These are phyloP conservation scores for Notolepis coatsorum DNA, from an alignment of 2,797 vertebrate species.

Conservation along the genomic window DNA sequence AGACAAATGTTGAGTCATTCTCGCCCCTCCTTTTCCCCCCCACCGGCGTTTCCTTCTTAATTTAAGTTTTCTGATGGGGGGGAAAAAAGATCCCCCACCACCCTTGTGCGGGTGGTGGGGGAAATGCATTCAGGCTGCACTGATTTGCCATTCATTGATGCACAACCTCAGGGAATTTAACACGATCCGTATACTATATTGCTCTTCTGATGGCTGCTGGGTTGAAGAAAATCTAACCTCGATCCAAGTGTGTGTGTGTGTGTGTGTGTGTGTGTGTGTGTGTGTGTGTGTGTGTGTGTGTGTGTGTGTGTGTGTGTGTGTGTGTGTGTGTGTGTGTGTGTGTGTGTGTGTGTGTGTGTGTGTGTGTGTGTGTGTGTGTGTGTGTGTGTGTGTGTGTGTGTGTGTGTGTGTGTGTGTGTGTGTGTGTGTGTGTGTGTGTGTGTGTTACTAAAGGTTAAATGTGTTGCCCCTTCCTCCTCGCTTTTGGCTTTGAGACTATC, in stretches of 20 bases:
- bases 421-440: neutral
- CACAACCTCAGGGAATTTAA: neutral
- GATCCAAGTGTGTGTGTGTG: constrained; percentile 4
- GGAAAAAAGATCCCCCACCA: constrained; percentile 27
- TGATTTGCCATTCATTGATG: constrained; percentile 10
- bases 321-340: constrained; percentile 6
- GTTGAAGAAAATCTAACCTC: neutral
- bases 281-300: no score
- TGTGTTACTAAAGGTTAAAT: constrained; percentile 43
- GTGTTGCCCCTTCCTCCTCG: constrained; percentile 36
- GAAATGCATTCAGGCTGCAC: neutral
- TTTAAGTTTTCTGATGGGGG: constrained; percentile 16
- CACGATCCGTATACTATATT: no score
- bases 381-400: neutral
- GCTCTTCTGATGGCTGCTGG: constrained; percentile 6
- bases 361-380: neutral
- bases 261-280: neutral
- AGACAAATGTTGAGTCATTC: constrained; percentile 32
- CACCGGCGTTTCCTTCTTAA: constrained; percentile 29
- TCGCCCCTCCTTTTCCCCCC: constrained; percentile 32
- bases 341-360: neutral
- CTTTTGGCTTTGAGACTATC: constrained; percentile 47
- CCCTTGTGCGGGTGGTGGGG: constrained; percentile 10
- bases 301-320: neutral
- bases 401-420: neutral